Base-by-base conservation (phyloP, 2,888 invertebrate genomes). In the Stenurella melanura region DNA sequence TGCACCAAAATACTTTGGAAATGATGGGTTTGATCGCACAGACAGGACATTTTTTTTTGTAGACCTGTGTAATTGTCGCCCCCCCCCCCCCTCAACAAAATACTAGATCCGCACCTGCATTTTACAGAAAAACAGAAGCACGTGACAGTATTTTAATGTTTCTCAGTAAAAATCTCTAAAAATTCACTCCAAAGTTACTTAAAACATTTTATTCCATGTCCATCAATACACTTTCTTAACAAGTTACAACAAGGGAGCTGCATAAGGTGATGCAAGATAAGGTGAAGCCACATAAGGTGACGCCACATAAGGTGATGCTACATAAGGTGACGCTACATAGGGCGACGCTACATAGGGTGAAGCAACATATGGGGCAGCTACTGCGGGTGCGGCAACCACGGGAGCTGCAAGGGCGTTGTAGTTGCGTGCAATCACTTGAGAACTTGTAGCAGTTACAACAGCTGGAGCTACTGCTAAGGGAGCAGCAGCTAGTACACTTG, bases 361-460 rank as follows among this genome's bases (percentile, higher is more conserved):
- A 75, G 81, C 69, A 7, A 79, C 75, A 1, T 92, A 91, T 1
- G 83, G 87, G 57, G 82, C 85, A 66, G 90, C 90, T 30, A 89
- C 87, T 70, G 58, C 88, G 89, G 81, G 91, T 89, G 81, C 82
- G 11, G 89, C 87, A 34, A 34, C 30, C 7, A 34, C 3, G 10
- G 88, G 87, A 54, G 89, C 88, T 72, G 88, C 87, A 61, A 93
- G 87, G 0, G 91, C 91, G 91, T 34, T 34, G 7, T 34, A 34
- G 86, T 93, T 92, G 81, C 93, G 90, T 21, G 93, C 90, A 82
- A 93, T 88, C 77, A 93, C 92, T 87, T 94, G 93, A 11, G 93
- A 92, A 88, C 93, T 93, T 84, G 92, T 91, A 0, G 93, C 92
- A 0, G 94, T 93, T 15, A 93, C 93, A 80, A 92, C 84, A 10